phyloP scores from a whole-genome alignment of 1,140 invertebrate genomes.

The Rhopalosiphum padi region DNA sequence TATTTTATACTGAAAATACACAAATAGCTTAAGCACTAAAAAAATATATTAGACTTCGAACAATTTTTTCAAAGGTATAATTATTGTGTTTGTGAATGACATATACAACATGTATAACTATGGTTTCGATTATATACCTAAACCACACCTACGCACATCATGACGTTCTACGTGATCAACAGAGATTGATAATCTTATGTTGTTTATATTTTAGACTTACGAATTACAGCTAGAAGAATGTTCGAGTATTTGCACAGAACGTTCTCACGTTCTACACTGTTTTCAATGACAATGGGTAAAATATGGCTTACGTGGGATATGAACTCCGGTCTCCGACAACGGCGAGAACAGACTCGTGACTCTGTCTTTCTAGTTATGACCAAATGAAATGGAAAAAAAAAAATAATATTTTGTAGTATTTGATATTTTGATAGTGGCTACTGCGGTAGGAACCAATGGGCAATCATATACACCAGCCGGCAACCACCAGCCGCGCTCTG shows the following conservation, averaged over 20 bases:
- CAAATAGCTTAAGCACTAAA: not conserved
- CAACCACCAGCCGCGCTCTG: not conserved
- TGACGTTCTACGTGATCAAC: not conserved
- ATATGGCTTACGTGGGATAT: not conserved
- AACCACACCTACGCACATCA: not conserved
- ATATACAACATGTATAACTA: not conserved
- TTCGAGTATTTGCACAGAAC: not conserved
- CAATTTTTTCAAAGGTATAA: not conserved
- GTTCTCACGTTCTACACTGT: not conserved
- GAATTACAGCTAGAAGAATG: not conserved
- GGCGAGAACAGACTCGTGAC: too few species aligned
- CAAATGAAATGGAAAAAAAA: not conserved
- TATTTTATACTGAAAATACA: not conserved
- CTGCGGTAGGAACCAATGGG: not conserved
- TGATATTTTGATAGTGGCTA: not conserved
- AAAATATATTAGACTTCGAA: not conserved
- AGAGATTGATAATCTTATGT: not conserved
- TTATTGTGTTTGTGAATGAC: not conserved
- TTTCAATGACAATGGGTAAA: not conserved
- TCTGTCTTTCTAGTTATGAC: not conserved
- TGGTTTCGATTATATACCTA: not conserved
- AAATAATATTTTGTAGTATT: not conserved
- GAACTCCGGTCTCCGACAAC: not conserved
- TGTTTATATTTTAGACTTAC: not conserved
- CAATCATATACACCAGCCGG: not conserved